Base-by-base conservation (phyloP, 2,113 vertebrate species). In the Siniperca chuatsi region DNA sequence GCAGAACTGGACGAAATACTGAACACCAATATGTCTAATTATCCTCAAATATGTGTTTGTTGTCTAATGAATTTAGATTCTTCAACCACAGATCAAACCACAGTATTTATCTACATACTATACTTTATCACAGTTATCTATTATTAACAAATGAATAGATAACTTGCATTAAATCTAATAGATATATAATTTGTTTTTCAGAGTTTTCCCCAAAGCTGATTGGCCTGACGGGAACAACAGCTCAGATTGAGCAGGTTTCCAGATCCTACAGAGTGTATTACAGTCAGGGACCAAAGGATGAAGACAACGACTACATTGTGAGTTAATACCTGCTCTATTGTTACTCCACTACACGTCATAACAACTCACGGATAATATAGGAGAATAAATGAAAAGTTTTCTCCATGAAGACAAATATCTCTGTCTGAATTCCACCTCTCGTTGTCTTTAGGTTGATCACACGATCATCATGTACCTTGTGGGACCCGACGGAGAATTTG, bases 381-480 rank as follows among this genome's bases (percentile, higher is more conserved):
- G 20, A 68, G 16, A 13, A 37, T 21, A 15, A 7, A 54, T 33
- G 6, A n/a, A 61, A 7, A 1, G 6, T 40, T 60, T 33, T 44
- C 12, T 33, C 21, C 52, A 9, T 35, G 35, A 2, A 12, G 23
- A 64, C 3, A 11, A 50, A 18, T 12, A 4, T 29, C 6, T 42
- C 13, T 33, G 42, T 69, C 48, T 79, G 42, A 79, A 44, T 23
- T 66, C 16, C 8, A 0, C 62, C 44, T 68, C 33, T 40, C 13
- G 4, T 64, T 57, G 10, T 50, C 46, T 21, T 15, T 80, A 99
- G 98, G 98, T 99, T 18, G 98, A 99, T 89, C 98, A 99, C 92
- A 99, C 98, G 0, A 99, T 99, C 89, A 99, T 99, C 77, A 99
- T 99, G 98, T 99, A 99, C 92, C 96, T 99, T 9, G 89, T 99